phyloP scores from a whole-genome alignment of 2,888 invertebrate genomes.

The Cheilosia scutellata region DNA sequence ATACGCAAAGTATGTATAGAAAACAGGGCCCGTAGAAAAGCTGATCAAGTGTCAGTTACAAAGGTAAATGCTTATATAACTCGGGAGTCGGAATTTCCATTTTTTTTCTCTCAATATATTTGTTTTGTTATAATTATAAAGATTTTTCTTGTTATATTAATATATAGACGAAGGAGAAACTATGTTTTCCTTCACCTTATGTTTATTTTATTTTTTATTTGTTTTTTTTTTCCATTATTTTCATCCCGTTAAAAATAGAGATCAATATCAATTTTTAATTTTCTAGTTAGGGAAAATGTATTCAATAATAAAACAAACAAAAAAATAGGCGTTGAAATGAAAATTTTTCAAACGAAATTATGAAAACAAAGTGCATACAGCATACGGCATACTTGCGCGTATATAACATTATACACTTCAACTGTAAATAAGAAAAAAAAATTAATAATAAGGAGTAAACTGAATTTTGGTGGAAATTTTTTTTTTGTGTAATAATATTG shows the following conservation, averaged over 20 bases:
- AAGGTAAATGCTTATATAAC: conserved; percentile 1
- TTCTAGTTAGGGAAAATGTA: conserved; percentile 68
- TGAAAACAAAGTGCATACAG: conserved; percentile 6
- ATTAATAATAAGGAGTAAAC: conserved; percentile 11
- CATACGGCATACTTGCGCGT: background rate
- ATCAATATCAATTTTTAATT: conserved; percentile 28
- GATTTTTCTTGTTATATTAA: conserved; percentile 24
- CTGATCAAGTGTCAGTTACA: conserved; percentile 11
- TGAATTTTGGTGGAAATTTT: conserved; percentile 24
- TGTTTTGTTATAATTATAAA: conserved; percentile 28
- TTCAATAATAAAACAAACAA: conserved; percentile 21
- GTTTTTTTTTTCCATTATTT: conserved; percentile 36
- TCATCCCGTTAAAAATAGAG: conserved; percentile 1
- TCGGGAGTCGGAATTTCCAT: background rate
- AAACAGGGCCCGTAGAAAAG: conserved; percentile 22
- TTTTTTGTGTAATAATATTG: conserved; percentile 1
- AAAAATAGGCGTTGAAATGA: conserved; percentile 41
- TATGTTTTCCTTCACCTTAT: background rate
- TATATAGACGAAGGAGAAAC: conserved; percentile 1
- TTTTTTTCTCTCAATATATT: conserved; percentile 13
- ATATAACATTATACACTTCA: background rate
- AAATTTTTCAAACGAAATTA: conserved; percentile 9
- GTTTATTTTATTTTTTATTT: background rate
- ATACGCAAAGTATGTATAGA: conserved; percentile 19
- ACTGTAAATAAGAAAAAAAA: conserved; percentile 27